These are phyloP conservation scores for Megalops atlanticus DNA, from an alignment of 2,113 vertebrate species.

Conservation along the genomic window DNA sequence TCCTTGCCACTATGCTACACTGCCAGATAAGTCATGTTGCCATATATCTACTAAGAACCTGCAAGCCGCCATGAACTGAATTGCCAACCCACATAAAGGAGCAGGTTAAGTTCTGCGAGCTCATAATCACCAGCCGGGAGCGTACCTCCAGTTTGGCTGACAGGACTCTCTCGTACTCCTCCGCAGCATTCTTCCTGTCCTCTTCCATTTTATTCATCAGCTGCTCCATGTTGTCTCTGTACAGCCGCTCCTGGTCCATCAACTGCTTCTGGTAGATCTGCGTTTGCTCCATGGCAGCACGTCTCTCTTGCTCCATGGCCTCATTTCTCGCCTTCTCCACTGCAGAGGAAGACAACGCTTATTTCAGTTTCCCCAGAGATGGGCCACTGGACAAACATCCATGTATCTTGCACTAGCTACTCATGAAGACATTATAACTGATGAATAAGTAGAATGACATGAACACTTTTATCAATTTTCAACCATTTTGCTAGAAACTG, in stretches of 20 bases:
- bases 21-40: too few species aligned
- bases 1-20: too few species aligned
- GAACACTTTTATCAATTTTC: too few species aligned
- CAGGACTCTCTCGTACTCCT: slow-evolving; percentile 16
- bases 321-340: slow-evolving; percentile 30
- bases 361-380: background rate
- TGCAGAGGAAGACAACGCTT: slow-evolving; percentile 5
- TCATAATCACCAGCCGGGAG: too few species aligned
- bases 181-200: background rate
- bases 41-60: too few species aligned
- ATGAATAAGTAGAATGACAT: too few species aligned
- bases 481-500: too few species aligned
- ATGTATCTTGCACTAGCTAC: background rate
- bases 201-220: slow-evolving; percentile 15
- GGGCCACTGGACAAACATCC: background rate
- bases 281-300: slow-evolving; percentile 27
- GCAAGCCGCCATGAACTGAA: too few species aligned
- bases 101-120: too few species aligned
- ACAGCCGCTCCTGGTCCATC: slow-evolving; percentile 21
- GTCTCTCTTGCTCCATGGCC: slow-evolving; percentile 14
- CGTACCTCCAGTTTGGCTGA: slow-evolving; percentile 23
- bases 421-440: background rate
- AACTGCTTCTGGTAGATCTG: slow-evolving; percentile 9
- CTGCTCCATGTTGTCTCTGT: slow-evolving; percentile 18
- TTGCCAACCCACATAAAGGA: too few species aligned